These are phyloP conservation scores for Silurus glanis DNA, from an alignment of 2,113 vertebrate species.

Conservation along the genomic window DNA sequence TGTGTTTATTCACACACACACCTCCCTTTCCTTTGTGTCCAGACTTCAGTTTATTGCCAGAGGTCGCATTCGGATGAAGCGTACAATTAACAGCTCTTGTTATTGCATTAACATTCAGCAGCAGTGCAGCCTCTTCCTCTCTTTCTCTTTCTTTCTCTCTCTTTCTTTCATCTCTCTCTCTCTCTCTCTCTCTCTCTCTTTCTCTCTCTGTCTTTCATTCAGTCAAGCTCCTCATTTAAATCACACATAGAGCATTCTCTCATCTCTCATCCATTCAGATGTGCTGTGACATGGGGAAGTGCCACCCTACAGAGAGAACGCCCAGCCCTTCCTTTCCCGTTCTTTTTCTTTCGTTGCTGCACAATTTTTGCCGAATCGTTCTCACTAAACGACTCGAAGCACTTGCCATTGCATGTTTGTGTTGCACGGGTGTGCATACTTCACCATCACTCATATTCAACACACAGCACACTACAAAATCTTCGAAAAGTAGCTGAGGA, in stretches of 20 bases:
- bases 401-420: too few species aligned
- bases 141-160: not conserved
- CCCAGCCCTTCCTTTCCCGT: not conserved
- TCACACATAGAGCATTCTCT: not conserved
- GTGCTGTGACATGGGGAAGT: not conserved
- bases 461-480: too few species aligned
- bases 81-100: slow-evolving; percentile 10
- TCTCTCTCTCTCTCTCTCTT: not conserved
- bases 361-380: too few species aligned
- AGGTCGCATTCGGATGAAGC: not conserved
- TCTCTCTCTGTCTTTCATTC: not conserved
- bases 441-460: too few species aligned
- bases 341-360: too few species aligned
- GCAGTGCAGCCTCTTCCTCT: not conserved
- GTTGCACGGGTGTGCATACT: too few species aligned
- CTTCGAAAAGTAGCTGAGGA: too few species aligned
- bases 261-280: not conserved
- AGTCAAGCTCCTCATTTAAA: slow-evolving; percentile 21
- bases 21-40: not conserved
- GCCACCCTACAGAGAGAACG: not conserved
- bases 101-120: slow-evolving; percentile 27
- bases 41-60: not conserved
- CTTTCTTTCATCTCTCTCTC: not conserved
- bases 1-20: not conserved
- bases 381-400: too few species aligned